Evolutionary conservation across 2,797 vertebrate genomes (phyloP).

Genomic region (Coranthus polyacanthus): DNA sequence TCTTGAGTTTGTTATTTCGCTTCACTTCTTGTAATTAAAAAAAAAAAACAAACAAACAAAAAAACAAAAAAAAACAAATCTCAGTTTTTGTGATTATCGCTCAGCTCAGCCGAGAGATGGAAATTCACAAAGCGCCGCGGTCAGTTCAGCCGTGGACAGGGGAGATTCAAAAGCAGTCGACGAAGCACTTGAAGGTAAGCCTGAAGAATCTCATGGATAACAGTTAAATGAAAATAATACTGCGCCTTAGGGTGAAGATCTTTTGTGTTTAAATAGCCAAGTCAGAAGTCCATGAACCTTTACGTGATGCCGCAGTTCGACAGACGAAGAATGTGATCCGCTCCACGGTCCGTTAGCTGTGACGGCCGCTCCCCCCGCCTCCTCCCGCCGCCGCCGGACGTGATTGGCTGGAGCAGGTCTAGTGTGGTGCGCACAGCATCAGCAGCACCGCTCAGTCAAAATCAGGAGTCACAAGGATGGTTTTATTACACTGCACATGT

Average conservation of each 20-base stretch:
- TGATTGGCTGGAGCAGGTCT: constrained; percentile 73
- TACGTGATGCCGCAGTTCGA: constrained; percentile 56
- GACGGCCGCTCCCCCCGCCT: constrained; percentile 46
- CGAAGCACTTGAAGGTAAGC: constrained; percentile 93
- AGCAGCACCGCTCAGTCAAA: constrained; percentile 51
- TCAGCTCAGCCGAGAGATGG: constrained; percentile 76
- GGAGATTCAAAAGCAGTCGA: constrained; percentile 90
- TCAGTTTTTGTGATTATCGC: constrained; percentile 59
- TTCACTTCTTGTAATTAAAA: constrained; percentile 30
- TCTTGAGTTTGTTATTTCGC: constrained; percentile 57
- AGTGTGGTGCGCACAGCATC: constrained; percentile 73
- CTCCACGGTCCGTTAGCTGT: constrained; percentile 50
- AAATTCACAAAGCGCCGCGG: constrained; percentile 80
- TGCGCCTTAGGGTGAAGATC: constrained; percentile 65
- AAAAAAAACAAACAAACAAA: not conserved
- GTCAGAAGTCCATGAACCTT: constrained; percentile 64
- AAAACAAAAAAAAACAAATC: constrained; percentile 39
- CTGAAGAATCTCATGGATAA: constrained; percentile 93
- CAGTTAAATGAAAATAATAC: constrained; percentile 80
- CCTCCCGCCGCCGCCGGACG: constrained; percentile 25
- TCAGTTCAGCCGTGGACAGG: constrained; percentile 72
- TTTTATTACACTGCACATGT: constrained; percentile 31
- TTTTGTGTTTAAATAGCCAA: constrained; percentile 33
- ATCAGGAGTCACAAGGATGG: constrained; percentile 58
- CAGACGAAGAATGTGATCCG: constrained; percentile 66